Evolutionary conservation across 2,113 vertebrate genomes (phyloP).

Genomic region (Centropus unirufus): DNA sequence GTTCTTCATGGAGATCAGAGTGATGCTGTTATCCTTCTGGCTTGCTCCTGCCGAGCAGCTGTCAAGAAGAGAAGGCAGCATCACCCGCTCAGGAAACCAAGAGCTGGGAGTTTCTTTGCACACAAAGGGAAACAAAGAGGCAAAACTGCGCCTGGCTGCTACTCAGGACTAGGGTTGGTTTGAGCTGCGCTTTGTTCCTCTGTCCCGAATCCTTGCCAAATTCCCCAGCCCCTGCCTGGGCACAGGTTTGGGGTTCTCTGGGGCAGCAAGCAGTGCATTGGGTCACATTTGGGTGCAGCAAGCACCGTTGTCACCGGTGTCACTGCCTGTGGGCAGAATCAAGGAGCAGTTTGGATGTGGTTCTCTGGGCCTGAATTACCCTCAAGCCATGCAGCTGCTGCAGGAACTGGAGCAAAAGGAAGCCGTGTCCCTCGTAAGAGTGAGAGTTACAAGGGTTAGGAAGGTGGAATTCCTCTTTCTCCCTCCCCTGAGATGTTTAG

Average conservation of each 20-base stretch:
- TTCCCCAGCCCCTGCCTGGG: not conserved
- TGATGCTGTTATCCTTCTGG: conserved; percentile 82
- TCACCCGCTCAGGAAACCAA: not conserved
- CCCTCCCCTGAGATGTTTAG: not conserved
- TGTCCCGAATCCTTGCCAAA: not conserved
- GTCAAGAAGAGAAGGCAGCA: not conserved
- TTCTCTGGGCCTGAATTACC: not conserved
- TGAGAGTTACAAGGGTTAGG: not conserved
- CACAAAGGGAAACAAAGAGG: not conserved
- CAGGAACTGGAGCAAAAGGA: not conserved
- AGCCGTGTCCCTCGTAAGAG: not conserved
- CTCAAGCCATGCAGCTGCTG: not conserved
- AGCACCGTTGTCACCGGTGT: not conserved
- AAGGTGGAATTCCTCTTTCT: not conserved
- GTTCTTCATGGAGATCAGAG: conserved; percentile 85
- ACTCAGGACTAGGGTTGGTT: not conserved
- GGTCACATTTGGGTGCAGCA: not conserved
- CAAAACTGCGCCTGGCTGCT: not conserved
- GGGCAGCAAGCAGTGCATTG: not conserved
- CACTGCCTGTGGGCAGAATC: not conserved
- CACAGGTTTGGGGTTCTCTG: not conserved
- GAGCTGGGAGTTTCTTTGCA: not conserved
- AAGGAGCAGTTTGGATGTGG: not conserved
- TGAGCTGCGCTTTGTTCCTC: not conserved
- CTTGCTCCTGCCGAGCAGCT: conserved; percentile 74